Evolutionary conservation across 2,888 invertebrate species (phyloP).

Genomic region (Leptinotarsa rubiginosa): DNA sequence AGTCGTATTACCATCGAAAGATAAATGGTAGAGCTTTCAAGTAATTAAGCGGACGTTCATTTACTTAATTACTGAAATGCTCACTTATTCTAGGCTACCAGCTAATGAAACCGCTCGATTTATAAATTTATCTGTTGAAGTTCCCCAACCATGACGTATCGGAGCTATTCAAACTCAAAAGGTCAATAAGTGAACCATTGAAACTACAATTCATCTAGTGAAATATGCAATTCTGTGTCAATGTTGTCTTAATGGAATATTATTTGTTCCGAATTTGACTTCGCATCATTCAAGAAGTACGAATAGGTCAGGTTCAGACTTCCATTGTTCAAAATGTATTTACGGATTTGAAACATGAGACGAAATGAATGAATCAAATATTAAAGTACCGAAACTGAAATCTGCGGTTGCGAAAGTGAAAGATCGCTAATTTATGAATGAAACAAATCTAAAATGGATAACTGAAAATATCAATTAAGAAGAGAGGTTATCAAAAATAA

Average conservation of each 20-base stretch:
- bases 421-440: too few relatives aligned
- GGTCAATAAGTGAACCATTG: neutral
- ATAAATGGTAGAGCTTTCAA: slow-evolving; percentile 47
- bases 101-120: slow-evolving; percentile 32
- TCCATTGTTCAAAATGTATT: too few relatives aligned
- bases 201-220: neutral
- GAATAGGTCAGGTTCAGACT: too few relatives aligned
- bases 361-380: too few relatives aligned
- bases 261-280: neutral
- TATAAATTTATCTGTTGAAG: slow-evolving; percentile 21
- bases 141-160: neutral
- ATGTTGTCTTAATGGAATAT: neutral
- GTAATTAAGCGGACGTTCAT: slow-evolving; percentile 49
- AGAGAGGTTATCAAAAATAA: too few relatives aligned
- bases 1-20: slow-evolving; percentile 47
- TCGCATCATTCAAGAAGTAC: too few relatives aligned
- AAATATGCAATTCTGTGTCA: too few relatives aligned
- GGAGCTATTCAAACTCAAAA: neutral
- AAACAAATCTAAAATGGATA: too few relatives aligned
- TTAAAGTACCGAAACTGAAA: too few relatives aligned
- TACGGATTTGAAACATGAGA: too few relatives aligned
- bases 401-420: too few relatives aligned
- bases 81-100: slow-evolving; percentile 29
- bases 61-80: slow-evolving; percentile 47
- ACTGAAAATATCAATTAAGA: too few relatives aligned